Evolutionary conservation across 2,888 invertebrate genomes (phyloP), one percentile per base, ranked within the genome.

Genomic region (Spatulosminthurus flaviceps): DNA sequence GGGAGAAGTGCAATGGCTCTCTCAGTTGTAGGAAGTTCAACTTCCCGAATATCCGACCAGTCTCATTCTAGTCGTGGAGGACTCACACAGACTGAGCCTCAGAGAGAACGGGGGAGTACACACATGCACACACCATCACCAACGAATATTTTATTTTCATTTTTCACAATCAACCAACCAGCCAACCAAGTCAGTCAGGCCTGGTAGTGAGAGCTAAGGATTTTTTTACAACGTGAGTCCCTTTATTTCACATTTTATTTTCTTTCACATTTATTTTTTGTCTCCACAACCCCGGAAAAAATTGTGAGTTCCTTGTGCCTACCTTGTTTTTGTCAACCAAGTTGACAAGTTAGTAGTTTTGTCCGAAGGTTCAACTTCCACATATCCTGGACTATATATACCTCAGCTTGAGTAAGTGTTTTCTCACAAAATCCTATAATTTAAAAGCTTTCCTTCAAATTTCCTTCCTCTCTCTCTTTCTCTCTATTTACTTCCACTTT

Each of bases 11-110:
- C n/a, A 51, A 13, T 51, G 51, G 51, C 51, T 51, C n/a, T n/a
- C n/a, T n/a, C n/a, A 2, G 16, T 1, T 4, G 51, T 11, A 51
- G 51, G 16, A 51, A 51, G 51, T 51, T 51, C 7, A 51, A 51
- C 51, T 51, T 51, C 51, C 51, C 51, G 51, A 51, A 9, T 34
- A 51, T n/a, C 51, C 51, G 16, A 51, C 51, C 51, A 51, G 51
- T 51, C 51, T 51, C 51, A 51, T 51, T 51, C 51, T 51, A 51
- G 51, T 51, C 51, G 51, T n/a, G 19, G 51, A 5, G 51, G 51
- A 51, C 51, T 51, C 19, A 19, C 9, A 5, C 51, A 51, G 51
- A 51, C n/a, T n/a, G n/a, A n/a, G n/a, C n/a, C n/a, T n/a, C n/a
- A n/a, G n/a, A n/a, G n/a, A n/a, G n/a, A n/a, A n/a, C n/a, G n/a